A percentile compares a stretch with the other conserved stretches of the same genome.
Evolutionary conservation across 2,888 invertebrate species (phyloP).

Genomic region (Hoplodrina blanda): DNA sequence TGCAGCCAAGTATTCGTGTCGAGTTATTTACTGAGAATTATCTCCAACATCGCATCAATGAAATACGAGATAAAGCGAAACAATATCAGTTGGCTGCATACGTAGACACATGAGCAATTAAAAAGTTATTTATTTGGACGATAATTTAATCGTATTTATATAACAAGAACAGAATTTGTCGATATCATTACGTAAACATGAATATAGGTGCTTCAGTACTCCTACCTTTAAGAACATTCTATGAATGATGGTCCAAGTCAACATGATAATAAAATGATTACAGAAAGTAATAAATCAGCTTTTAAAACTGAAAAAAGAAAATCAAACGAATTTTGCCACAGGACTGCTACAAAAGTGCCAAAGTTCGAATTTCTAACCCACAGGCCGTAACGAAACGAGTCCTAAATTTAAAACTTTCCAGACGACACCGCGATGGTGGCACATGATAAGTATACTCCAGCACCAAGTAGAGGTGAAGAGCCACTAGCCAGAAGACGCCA

Average conservation of each 20-base stretch:
- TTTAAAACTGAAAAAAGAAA: conserved; percentile 3
- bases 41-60: conserved; percentile 48
- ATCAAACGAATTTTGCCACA: conserved; percentile 9
- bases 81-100: conserved; percentile 46
- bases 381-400: conserved; percentile 32
- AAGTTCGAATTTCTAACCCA: conserved; percentile 31
- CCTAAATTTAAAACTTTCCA: conserved; percentile 57
- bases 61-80: conserved; percentile 46
- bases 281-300: background rate
- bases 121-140: conserved; percentile 37
- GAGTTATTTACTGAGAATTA: conserved; percentile 51
- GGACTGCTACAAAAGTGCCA: conserved; percentile 31
- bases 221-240: background rate
- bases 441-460: conserved; percentile 57
- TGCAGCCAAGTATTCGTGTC: conserved; percentile 51
- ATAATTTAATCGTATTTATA: conserved; percentile 36
- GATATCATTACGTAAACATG: conserved; percentile 19
- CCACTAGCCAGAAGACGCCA: conserved; percentile 68
- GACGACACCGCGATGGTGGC: conserved; percentile 44
- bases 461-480: conserved; percentile 58
- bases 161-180: conserved; percentile 13
- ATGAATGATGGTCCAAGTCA: background rate
- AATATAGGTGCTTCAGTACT: background rate
- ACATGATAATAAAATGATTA: background rate
- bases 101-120: conserved; percentile 29